These are phyloP conservation scores for Phyllotreta cruciferae DNA, from an alignment of 2,888 invertebrate species.

Conservation along the genomic window DNA sequence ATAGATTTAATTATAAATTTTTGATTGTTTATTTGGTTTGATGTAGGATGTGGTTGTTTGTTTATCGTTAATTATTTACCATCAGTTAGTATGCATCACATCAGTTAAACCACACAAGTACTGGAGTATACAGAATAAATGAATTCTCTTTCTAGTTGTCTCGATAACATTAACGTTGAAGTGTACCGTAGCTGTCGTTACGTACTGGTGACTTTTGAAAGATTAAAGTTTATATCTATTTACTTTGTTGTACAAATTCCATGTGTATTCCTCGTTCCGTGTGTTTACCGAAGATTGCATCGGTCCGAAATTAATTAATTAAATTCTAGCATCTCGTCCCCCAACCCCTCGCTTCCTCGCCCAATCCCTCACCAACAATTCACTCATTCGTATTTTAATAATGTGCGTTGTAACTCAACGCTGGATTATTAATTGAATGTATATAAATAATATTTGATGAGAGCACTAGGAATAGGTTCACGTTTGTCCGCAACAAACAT, in stretches of 20 bases:
- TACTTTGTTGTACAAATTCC: slow-evolving; percentile 43
- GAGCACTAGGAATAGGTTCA: slow-evolving; percentile 4
- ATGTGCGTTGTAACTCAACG: slow-evolving; percentile 22
- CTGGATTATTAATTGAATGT: slow-evolving; percentile 10
- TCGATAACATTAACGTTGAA: too few relatives aligned
- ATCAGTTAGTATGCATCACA: too few relatives aligned
- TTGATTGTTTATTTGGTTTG: too few relatives aligned
- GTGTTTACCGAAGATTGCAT: slow-evolving; percentile 47
- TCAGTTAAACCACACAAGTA: too few relatives aligned
- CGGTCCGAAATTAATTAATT: slow-evolving; percentile 50
- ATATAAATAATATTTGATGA: slow-evolving; percentile 23
- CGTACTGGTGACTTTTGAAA: slow-evolving; percentile 31
- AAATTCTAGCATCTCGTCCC: slow-evolving; percentile 41
- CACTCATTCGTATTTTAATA: slow-evolving; percentile 14
- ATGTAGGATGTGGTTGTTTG: too few relatives aligned
- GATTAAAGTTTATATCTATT: slow-evolving; percentile 38
- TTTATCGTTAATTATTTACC: too few relatives aligned
- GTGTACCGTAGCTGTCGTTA: background rate
- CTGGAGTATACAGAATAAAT: too few relatives aligned
- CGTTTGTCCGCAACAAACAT: slow-evolving; percentile 15
- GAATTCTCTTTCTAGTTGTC: too few relatives aligned
- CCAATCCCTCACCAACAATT: slow-evolving; percentile 10
- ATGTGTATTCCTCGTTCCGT: slow-evolving; percentile 43
- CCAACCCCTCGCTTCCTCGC: slow-evolving; percentile 23
- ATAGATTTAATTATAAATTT: too few relatives aligned